These are phyloP conservation scores for Tethya wilhelma DNA, from an alignment of 37 sponge, comb jelly and placozoan genomes.

Conservation along the genomic window DNA sequence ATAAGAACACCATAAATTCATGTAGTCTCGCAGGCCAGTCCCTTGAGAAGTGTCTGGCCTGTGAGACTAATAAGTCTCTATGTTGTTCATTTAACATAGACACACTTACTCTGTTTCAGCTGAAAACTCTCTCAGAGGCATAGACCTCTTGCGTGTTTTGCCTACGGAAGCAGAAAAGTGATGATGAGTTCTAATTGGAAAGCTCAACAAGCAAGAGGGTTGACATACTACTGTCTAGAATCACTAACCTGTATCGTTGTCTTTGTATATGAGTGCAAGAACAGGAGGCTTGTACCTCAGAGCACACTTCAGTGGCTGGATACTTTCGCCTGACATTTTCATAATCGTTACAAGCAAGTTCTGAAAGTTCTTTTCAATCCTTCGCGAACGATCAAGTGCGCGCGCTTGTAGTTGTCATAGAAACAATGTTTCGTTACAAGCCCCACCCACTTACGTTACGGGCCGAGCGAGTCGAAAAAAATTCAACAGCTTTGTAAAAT, in stretches of 20 bases:
- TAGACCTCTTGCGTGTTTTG: conserved; percentile 42
- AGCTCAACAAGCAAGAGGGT: background rate
- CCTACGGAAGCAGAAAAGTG: conserved; percentile 2
- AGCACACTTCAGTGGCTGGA: conserved; percentile 49
- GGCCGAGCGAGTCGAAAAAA: background rate
- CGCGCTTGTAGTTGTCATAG: too few relatives aligned
- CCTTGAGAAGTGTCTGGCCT: too few relatives aligned
- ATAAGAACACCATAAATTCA: too few relatives aligned
- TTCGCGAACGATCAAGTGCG: too few relatives aligned
- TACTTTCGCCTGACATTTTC: background rate
- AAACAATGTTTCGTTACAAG: too few relatives aligned
- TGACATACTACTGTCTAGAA: background rate
- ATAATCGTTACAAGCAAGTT: too few relatives aligned
- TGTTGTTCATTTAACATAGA: too few relatives aligned
- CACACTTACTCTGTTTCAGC: conserved; percentile 29
- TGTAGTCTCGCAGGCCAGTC: too few relatives aligned
- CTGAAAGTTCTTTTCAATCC: too few relatives aligned
- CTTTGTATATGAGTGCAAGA: conserved; percentile 53
- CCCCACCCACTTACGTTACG: too few relatives aligned
- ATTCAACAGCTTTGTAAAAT: background rate
- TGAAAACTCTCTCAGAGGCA: conserved; percentile 50
- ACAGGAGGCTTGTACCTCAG: conserved; percentile 50
- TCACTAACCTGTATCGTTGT: conserved; percentile 34
- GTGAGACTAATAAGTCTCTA: too few relatives aligned
- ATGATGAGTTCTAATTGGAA: background rate